phyloP scores from a whole-genome alignment of 2,113 vertebrate species.

The Daubentonia madagascariensis region DNA sequence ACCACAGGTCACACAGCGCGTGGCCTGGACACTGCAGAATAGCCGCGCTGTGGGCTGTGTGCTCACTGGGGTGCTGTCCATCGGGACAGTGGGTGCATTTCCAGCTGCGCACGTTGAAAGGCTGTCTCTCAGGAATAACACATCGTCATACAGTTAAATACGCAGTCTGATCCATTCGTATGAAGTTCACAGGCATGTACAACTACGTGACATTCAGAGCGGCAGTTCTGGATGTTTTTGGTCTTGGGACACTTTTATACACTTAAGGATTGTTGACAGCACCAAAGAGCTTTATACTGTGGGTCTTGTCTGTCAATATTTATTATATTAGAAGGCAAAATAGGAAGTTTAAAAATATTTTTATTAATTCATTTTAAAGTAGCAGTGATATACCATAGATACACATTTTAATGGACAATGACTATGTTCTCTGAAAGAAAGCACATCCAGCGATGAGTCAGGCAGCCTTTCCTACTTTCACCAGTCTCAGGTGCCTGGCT shows the following conservation, averaged over 20 bases:
- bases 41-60: accelerated
- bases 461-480: accelerated
- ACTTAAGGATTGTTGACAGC: accelerated
- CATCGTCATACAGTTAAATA: accelerated
- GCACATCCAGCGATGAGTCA: accelerated
- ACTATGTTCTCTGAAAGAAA: neutral
- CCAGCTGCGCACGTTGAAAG: accelerated
- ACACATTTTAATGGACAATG: accelerated
- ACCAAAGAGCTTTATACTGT: neutral
- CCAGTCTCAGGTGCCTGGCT: accelerated
- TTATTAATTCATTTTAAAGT: neutral
- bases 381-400: accelerated
- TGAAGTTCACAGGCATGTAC: neutral
- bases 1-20: accelerated
- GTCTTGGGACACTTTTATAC: neutral
- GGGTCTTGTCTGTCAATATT: accelerated
- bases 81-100: accelerated
- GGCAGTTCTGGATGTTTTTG: accelerated
- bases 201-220: neutral
- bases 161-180: accelerated
- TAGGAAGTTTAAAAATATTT: too few relatives aligned
- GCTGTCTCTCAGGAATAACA: accelerated
- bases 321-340: neutral
- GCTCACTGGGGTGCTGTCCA: accelerated
- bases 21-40: accelerated